Conservation (phyloP, 2,888 invertebrate species). For the Cataglyphis albicans region DNA sequence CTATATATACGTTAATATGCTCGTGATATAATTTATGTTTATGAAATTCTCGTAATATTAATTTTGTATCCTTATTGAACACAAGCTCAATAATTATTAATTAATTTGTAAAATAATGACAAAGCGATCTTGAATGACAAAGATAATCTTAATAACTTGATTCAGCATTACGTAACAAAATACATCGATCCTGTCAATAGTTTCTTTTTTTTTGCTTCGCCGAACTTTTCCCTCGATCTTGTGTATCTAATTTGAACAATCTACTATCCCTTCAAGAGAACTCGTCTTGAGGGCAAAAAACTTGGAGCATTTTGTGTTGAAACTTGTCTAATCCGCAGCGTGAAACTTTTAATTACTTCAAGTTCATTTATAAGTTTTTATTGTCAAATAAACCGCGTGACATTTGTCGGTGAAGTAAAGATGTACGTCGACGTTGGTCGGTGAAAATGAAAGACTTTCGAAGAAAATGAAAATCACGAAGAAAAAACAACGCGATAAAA, state of each 20-base stretch:
- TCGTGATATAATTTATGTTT: not conserved
- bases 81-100: not conserved
- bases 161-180: constrained; percentile 6
- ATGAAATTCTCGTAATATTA: not conserved
- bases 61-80: not conserved
- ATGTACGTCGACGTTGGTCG: not conserved
- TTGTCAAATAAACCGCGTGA: constrained; percentile 22
- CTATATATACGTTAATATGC: not conserved
- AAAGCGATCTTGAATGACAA: not conserved
- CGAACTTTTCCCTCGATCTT: not conserved
- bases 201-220: not conserved
- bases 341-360: constrained; percentile 37
- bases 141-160: not conserved
- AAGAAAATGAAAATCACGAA: constrained; percentile 12
- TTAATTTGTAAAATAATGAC: not conserved
- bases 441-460: not conserved
- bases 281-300: not conserved
- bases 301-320: not conserved
- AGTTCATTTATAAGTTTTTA: constrained; percentile 34
- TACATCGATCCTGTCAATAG: not conserved
- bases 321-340: constrained; percentile 7
- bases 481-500: not conserved
- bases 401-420: not conserved
- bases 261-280: not conserved
- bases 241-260: not conserved